phyloP scores from a whole-genome alignment of 1,140 invertebrate species.

The Macrobrachium rosenbergii region DNA sequence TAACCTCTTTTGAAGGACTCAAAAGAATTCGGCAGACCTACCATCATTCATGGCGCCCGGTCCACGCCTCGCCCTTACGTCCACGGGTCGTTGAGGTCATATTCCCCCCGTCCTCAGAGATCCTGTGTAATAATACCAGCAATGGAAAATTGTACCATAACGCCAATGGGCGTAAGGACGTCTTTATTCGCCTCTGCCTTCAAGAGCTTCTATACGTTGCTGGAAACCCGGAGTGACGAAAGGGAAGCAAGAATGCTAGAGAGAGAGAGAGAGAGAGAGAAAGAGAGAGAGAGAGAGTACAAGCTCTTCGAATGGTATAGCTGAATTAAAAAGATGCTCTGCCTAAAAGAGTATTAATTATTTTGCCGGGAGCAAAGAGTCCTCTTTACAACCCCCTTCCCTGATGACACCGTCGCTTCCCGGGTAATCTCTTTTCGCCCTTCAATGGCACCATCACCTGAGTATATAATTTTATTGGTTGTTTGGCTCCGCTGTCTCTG shows the following conservation, averaged over 20 bases:
- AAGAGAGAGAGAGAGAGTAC: not conserved
- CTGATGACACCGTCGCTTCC: not conserved
- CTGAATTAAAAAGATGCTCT: slow-evolving; percentile 59
- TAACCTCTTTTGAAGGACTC: slow-evolving; percentile 63
- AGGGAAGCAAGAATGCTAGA: slow-evolving; percentile 19
- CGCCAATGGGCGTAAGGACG: not conserved
- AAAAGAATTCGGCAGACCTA: slow-evolving; percentile 63
- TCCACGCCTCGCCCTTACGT: not conserved
- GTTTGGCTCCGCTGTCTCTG: too few species aligned
- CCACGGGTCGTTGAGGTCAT: not conserved
- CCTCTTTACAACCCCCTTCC: not conserved
- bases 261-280: too few species aligned
- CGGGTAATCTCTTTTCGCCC: not conserved
- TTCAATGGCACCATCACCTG: not conserved
- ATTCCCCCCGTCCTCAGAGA: slow-evolving; percentile 3
- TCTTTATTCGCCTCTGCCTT: not conserved
- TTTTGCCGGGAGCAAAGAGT: slow-evolving; percentile 29
- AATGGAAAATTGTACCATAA: not conserved
- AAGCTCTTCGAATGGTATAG: slow-evolving; percentile 51
- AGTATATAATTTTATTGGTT: not conserved
- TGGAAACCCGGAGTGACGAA: slow-evolving; percentile 55
- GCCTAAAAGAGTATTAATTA: slow-evolving; percentile 51
- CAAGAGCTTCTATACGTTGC: slow-evolving; percentile 19
- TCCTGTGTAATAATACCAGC: not conserved
- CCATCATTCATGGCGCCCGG: slow-evolving; percentile 39